Conservation (phyloP, 2,113 vertebrate species). For the Cyanoderma ruficeps region DNA sequence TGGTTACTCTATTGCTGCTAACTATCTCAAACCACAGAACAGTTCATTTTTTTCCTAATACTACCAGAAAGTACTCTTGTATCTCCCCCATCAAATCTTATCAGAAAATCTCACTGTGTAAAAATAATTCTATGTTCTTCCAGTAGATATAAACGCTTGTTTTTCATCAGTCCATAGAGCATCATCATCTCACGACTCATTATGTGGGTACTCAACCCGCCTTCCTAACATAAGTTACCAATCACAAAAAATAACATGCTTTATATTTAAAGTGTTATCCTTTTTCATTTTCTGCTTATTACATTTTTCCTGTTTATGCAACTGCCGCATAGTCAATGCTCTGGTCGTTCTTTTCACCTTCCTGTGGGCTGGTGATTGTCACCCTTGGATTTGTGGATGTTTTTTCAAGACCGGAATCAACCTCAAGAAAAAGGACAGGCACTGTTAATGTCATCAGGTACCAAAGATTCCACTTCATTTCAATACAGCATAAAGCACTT, state of each 20-base stretch:
- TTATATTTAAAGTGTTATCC: conserved; percentile 26
- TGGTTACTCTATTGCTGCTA: neutral
- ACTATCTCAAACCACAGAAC: neutral
- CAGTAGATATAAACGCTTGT: conserved; percentile 2
- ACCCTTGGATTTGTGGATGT: conserved; percentile 68
- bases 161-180: neutral
- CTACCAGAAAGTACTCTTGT: neutral
- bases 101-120: neutral
- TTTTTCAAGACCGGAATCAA: conserved; percentile 32
- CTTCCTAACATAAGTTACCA: neutral
- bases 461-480: neutral
- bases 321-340: conserved; percentile 62
- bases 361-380: conserved; percentile 75
- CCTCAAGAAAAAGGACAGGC: conserved; percentile 49
- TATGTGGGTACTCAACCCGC: neutral
- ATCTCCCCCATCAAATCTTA: neutral
- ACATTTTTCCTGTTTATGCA: conserved; percentile 46
- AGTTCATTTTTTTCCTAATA: neutral
- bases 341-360: conserved; percentile 67
- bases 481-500: neutral
- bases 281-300: conserved; percentile 14
- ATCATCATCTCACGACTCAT: neutral
- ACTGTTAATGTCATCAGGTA: neutral
- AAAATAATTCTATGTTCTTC: neutral
- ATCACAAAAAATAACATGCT: neutral